A percentile compares a stretch with the other conserved stretches of the same genome.
These are phyloP conservation scores for Craterocephalus amniculus DNA, from an alignment of 2,797 vertebrate genomes.

Conservation along the genomic window DNA sequence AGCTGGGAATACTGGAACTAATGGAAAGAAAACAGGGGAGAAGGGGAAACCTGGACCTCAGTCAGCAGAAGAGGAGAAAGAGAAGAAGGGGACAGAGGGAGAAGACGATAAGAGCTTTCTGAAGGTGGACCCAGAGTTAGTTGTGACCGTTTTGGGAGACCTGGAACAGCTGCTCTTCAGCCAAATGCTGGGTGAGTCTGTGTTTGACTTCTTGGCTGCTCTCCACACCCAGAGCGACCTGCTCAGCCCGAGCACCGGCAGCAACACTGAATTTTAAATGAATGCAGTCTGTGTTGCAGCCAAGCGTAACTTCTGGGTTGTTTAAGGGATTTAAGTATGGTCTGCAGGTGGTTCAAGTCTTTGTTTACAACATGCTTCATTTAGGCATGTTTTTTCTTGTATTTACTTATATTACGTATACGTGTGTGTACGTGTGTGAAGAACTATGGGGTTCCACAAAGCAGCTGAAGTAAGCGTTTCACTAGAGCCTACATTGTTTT, in stretches of 20 bases:
- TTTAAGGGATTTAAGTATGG: conserved; percentile 25
- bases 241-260: conserved; percentile 39
- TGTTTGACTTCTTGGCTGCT: conserved; percentile 2
- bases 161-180: conserved; percentile 98
- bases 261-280: conserved; percentile 72
- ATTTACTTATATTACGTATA: neutral
- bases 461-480: conserved; percentile 60
- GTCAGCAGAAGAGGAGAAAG: conserved; percentile 73
- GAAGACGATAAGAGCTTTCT: conserved; percentile 92
- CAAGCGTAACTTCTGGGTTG: conserved; percentile 40
- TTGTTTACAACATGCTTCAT: conserved; percentile 19
- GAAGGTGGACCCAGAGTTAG: conserved; percentile 96
- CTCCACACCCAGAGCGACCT: conserved; percentile 59
- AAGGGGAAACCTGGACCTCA: conserved; percentile 54
- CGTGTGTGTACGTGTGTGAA: neutral
- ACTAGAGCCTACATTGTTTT: conserved; percentile 55
- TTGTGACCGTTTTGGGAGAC: conserved; percentile 96
- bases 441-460: conserved; percentile 10
- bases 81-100: conserved; percentile 75
- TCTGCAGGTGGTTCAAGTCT: conserved; percentile 14
- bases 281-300: conserved; percentile 59
- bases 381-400: conserved; percentile 19
- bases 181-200: conserved; percentile 94
- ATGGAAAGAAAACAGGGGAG: conserved; percentile 64
- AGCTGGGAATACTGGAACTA: conserved; percentile 54